phyloP scores from a whole-genome alignment of 2,113 vertebrate genomes.

The Paedocypris sp. region DNA sequence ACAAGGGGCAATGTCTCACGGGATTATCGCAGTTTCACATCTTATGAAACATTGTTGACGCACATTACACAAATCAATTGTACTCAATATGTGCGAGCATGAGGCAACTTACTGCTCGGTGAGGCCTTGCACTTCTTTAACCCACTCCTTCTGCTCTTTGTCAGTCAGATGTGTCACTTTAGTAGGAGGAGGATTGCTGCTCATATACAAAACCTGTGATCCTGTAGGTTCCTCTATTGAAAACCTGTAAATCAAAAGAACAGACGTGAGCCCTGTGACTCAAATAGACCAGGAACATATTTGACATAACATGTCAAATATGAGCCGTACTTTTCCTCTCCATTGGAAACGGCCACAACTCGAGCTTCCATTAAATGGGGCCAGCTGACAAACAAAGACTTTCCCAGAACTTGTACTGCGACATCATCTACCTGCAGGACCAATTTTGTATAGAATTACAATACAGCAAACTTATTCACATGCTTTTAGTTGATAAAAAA shows the following conservation, averaged over 20 bases:
- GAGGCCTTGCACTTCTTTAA: conserved; percentile 85
- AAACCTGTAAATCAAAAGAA: conserved; percentile 58
- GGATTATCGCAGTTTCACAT: too few relatives aligned
- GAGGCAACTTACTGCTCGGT: conserved; percentile 75
- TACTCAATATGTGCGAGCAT: neutral
- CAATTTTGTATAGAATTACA: too few relatives aligned
- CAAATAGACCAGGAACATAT: neutral
- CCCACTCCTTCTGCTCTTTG: conserved; percentile 80
- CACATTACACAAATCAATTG: neutral
- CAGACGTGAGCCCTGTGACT: neutral
- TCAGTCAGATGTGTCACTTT: conserved; percentile 72
- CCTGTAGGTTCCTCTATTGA: conserved; percentile 74
- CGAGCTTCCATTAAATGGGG: conserved; percentile 95
- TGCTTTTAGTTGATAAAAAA: too few relatives aligned
- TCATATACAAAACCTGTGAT: conserved; percentile 72
- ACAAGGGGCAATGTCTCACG: too few relatives aligned
- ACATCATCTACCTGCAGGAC: conserved; percentile 71
- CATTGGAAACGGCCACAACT: conserved; percentile 83
- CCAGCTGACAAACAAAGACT: conserved; percentile 88
- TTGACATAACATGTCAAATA: neutral
- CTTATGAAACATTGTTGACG: neutral
- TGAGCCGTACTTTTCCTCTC: conserved; percentile 76
- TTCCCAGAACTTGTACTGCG: conserved; percentile 68
- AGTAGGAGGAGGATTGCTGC: conserved; percentile 65
- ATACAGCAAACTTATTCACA: too few relatives aligned